A percentile compares a stretch with the other conserved stretches of the same genome.
Conservation (phyloP, 2,888 invertebrate genomes). For the Acronicta leporina region DNA sequence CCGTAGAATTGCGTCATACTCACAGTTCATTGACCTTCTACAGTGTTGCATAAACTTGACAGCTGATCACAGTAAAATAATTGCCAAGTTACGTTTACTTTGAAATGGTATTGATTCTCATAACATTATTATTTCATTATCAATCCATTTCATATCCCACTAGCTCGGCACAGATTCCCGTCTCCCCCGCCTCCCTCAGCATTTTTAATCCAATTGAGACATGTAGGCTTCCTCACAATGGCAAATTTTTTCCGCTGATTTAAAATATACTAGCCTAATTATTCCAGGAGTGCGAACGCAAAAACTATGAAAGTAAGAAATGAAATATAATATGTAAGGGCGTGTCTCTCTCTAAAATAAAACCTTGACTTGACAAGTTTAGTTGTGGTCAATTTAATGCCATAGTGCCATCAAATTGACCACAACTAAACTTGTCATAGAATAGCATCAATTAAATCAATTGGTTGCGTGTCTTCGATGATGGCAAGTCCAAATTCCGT, state of each 20-base stretch:
- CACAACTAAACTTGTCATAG: slow-evolving; percentile 31
- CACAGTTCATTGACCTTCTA: slow-evolving; percentile 28
- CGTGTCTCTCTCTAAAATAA: slow-evolving; percentile 1
- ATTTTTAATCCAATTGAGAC: too few relatives aligned
- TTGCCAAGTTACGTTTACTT: slow-evolving; percentile 3
- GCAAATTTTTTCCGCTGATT: too few relatives aligned
- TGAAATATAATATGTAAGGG: neutral
- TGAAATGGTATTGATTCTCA: neutral
- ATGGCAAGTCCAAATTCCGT: slow-evolving; percentile 54
- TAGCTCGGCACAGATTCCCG: too few relatives aligned
- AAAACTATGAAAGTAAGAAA: too few relatives aligned
- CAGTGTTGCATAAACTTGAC: slow-evolving; percentile 42
- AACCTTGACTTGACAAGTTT: slow-evolving; percentile 17
- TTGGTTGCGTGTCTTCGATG: slow-evolving; percentile 44
- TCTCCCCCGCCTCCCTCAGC: too few relatives aligned
- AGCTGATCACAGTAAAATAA: slow-evolving; percentile 22
- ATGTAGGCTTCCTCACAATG: too few relatives aligned
- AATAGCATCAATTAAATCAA: slow-evolving; percentile 53
- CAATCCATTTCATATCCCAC: too few relatives aligned
- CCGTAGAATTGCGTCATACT: slow-evolving; percentile 40
- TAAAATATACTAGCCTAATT: too few relatives aligned
- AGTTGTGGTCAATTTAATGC: too few relatives aligned
- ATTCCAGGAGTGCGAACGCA: too few relatives aligned
- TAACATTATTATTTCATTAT: too few relatives aligned
- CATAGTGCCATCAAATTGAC: slow-evolving; percentile 44